Conservation (phyloP, 2,888 invertebrate species). For the Acanthosepion lycidas region DNA sequence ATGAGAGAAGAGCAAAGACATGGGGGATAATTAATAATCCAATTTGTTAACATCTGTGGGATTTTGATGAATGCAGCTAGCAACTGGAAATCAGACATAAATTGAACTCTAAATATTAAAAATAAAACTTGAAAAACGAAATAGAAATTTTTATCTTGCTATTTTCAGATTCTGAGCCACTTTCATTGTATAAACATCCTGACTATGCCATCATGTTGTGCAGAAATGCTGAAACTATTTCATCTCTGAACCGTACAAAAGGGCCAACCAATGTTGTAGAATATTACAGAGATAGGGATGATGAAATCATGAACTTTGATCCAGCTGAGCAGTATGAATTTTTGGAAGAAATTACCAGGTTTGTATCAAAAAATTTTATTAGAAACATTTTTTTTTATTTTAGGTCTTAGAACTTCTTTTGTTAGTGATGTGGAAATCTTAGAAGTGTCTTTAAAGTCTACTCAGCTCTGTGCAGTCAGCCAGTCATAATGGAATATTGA, state of each 20-base stretch:
- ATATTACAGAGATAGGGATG: constrained; percentile 40
- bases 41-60: too few species aligned
- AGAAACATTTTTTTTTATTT: neutral
- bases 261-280: constrained; percentile 44
- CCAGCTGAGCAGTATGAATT: constrained; percentile 36
- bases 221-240: constrained; percentile 42
- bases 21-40: too few species aligned
- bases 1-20: too few species aligned
- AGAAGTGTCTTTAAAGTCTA: too few species aligned
- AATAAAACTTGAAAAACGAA: too few species aligned
- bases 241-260: constrained; percentile 35
- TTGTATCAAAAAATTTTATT: neutral
- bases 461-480: too few species aligned
- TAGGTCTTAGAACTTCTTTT: too few species aligned
- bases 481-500: too few species aligned
- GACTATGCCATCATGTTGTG: constrained; percentile 41
- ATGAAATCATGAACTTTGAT: constrained; percentile 42
- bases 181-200: constrained; percentile 17
- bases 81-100: too few species aligned
- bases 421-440: too few species aligned
- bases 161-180: constrained; percentile 16
- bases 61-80: too few species aligned
- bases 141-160: neutral
- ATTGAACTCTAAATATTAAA: too few species aligned
- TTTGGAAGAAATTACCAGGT: constrained; percentile 40